A percentile compares a stretch with the other conserved stretches of the same genome.
These are phyloP conservation scores for Pristionchus fissidentatus DNA, from an alignment of 2,888 invertebrate genomes.

Conservation along the genomic window DNA sequence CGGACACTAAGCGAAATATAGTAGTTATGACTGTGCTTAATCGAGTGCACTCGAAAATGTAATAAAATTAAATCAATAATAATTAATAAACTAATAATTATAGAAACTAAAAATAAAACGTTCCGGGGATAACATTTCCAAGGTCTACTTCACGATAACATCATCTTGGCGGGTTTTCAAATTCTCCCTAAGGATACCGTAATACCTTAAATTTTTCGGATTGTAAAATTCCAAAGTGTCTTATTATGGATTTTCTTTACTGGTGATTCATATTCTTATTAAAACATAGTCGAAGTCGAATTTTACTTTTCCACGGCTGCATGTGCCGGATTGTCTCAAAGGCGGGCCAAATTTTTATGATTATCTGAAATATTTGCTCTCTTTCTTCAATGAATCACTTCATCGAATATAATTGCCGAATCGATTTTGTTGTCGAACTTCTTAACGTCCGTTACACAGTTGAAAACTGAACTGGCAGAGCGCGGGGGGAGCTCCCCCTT, in stretches of 20 bases:
- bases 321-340: too few species aligned
- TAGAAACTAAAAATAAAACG: not conserved
- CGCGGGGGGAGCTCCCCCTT: not conserved
- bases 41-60: not conserved
- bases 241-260: too few species aligned
- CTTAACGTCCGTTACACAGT: constrained; percentile 22
- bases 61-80: not conserved
- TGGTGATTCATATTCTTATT: too few species aligned
- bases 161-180: not conserved
- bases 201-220: not conserved
- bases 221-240: not conserved
- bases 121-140: not conserved
- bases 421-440: not conserved
- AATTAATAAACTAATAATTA: not conserved
- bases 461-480: constrained; percentile 35
- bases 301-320: too few species aligned
- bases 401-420: too few species aligned
- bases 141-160: not conserved
- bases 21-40: not conserved
- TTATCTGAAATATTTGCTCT: not conserved
- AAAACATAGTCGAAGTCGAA: too few species aligned
- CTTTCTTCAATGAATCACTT: not conserved
- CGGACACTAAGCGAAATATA: not conserved
- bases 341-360: too few species aligned
- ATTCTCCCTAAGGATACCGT: not conserved